Base-by-base conservation (phyloP, 2,888 invertebrate species). In the Bembecia ichneumoniformis region DNA sequence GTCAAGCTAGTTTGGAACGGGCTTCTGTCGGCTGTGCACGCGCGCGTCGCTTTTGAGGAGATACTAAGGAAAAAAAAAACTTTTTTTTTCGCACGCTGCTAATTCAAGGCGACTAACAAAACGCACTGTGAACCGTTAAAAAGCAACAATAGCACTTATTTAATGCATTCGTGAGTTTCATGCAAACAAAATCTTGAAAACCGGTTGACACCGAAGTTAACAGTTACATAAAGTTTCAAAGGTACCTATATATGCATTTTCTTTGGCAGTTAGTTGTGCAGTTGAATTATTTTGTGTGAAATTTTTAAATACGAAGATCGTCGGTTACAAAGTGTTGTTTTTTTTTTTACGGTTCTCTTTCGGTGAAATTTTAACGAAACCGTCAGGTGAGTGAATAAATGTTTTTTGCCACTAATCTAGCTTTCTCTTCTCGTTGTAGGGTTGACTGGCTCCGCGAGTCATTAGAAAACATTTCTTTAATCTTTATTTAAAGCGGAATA, bases 151-250 rank as follows among this genome's bases (percentile, higher is more conserved):
- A 28, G 45, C 45, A 49, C 35, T 34, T 43, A 51, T 52, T 54
- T 48, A 17, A 54, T 48, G 35, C 47, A 55, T 49, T 49, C 56
- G 60, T 58, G 57, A 52, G 53, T 61, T 55, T 56, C 50, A 40
- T 50, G 50, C 52, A 54, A 52, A 16, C 11, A 3, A 44, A 16
- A 44, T 13, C 16, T 44, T 49, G 44, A 47, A 56, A 74, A 74
- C 74, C 71, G 68, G 79, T 77, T 66, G 40, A 53, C 49, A 52
- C 54, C n/a, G n/a, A 54, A 48, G 47, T 52, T 68, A 56, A 75
- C 74, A 74, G 81, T 82, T 79, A 81, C 69, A 79, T 82, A 79
- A 81, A 80, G 63, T 56, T 53, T 59, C 63, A 63, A 60, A 62
- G 66, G 56, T 67, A 35, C 35, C 11, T 35, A 11, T 35, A 40